Percentiles rank a stretch among this genome's conserved stretches.
Evolutionary conservation across 2,888 invertebrate species (phyloP).

Genomic region (Apamea anceps): DNA sequence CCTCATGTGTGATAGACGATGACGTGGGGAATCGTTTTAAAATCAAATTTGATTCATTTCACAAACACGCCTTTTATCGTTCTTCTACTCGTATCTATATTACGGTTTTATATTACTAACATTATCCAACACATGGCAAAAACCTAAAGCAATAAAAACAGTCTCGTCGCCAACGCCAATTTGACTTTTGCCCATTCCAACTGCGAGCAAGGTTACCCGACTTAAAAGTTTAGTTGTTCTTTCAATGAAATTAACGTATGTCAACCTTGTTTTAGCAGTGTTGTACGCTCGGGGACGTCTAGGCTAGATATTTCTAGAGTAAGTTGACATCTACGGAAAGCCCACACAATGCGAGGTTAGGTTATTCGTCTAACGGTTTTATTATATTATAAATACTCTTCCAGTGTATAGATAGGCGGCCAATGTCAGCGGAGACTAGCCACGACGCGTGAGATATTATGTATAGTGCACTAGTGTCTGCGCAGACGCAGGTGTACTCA

Average conservation of each 20-base stretch:
- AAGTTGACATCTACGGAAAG: neutral
- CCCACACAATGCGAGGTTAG: neutral
- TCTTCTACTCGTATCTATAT: neutral
- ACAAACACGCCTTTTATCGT: neutral
- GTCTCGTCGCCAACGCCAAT: neutral
- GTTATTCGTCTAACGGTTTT: neutral
- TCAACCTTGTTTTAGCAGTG: slow-evolving; percentile 5
- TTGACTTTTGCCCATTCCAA: slow-evolving; percentile 10
- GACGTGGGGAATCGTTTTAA: neutral
- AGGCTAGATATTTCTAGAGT: too few species aligned
- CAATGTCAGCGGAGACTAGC: neutral
- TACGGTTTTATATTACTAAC: neutral
- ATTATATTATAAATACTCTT: neutral
- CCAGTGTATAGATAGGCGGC: neutral
- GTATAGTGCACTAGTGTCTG: neutral
- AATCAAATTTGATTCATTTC: neutral
- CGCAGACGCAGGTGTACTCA: neutral
- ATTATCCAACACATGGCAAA: slow-evolving; percentile 12
- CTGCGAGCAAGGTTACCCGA: neutral
- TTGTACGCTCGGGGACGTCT: neutral
- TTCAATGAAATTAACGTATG: slow-evolving; percentile 10
- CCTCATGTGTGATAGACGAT: neutral
- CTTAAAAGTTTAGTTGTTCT: neutral
- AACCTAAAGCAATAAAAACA: slow-evolving; percentile 1
- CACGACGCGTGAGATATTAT: neutral